Conservation (phyloP, 2,797 vertebrate species). For the Megalops cyprinoides region DNA sequence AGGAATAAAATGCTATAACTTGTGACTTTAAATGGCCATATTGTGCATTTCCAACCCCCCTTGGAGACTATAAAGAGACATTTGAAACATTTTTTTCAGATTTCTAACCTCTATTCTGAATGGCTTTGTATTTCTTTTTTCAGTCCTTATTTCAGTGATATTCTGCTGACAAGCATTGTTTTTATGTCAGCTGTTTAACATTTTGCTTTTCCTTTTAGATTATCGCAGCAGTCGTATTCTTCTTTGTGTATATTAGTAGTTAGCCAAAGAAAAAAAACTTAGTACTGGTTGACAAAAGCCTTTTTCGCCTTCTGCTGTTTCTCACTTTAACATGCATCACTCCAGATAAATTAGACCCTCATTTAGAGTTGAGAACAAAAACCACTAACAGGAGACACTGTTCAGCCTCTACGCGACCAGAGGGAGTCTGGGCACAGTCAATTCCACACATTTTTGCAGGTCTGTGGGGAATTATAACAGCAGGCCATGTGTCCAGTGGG, state of each 20-base stretch:
- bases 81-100: neutral
- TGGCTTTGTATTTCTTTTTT: neutral
- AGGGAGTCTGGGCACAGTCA: neutral
- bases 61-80: neutral
- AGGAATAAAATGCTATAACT: neutral
- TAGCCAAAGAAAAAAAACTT: neutral
- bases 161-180: slow-evolving; percentile 15
- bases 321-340: neutral
- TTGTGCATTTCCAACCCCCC: slow-evolving; percentile 9
- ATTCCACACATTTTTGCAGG: slow-evolving; percentile 1
- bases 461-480: neutral
- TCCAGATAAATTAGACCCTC: slow-evolving; percentile 10
- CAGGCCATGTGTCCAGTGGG: slow-evolving; percentile 1
- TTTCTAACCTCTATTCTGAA: neutral
- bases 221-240: neutral
- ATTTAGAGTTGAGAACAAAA: neutral
- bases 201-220: slow-evolving; percentile 11
- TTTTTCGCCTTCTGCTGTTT: slow-evolving; percentile 5
- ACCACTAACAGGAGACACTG: slow-evolving; percentile 16
- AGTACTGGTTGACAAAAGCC: too few relatives aligned
- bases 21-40: slow-evolving; percentile 17
- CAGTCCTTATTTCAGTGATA: slow-evolving; percentile 2
- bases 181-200: too few relatives aligned
- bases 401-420: neutral
- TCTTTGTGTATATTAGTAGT: neutral